phyloP scores from a whole-genome alignment of 2,888 invertebrate species.

The Polietes domitor region DNA sequence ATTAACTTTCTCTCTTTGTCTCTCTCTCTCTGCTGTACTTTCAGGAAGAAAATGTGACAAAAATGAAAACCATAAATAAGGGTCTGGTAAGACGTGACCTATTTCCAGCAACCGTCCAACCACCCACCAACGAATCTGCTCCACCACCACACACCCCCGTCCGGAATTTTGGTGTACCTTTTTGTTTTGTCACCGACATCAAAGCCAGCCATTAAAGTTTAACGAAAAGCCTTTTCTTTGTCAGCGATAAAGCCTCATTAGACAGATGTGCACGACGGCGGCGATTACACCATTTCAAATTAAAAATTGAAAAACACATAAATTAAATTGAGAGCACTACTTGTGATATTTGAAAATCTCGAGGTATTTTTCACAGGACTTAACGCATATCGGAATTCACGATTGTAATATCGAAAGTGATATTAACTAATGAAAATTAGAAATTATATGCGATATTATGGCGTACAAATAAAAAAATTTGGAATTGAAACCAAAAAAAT shows the following conservation, averaged over 20 bases:
- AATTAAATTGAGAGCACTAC: too few species aligned
- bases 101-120: neutral
- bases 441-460: too few species aligned
- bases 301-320: too few species aligned
- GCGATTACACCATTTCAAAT: too few species aligned
- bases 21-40: too few species aligned
- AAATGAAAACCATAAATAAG: slow-evolving; percentile 5
- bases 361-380: too few species aligned
- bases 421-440: too few species aligned
- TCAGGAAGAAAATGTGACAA: slow-evolving; percentile 9
- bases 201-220: neutral
- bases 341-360: too few species aligned
- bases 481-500: too few species aligned
- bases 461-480: too few species aligned
- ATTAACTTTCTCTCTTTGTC: neutral
- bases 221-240: neutral
- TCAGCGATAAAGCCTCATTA: neutral
- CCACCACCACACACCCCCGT: neutral
- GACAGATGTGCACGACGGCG: neutral
- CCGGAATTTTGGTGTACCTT: neutral
- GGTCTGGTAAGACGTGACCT: neutral
- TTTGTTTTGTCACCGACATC: neutral
- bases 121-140: neutral
- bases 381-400: too few species aligned
- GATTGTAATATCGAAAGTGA: too few species aligned